phyloP scores from a whole-genome alignment of 2,888 invertebrate species.

The Brachycybe producta region DNA sequence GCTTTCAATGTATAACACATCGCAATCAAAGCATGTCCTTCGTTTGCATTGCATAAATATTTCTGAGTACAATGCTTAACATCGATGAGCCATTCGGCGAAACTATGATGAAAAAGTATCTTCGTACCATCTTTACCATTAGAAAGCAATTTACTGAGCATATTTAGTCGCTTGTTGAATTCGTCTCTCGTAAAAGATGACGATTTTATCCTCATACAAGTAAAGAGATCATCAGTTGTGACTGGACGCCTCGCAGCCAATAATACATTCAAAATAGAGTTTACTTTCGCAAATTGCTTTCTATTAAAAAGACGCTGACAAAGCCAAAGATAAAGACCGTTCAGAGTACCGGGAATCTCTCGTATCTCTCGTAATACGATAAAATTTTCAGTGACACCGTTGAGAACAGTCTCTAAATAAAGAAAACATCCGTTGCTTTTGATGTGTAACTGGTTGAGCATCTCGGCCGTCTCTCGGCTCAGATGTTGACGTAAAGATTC shows the following conservation, averaged over 20 bases:
- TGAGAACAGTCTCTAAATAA: conserved; percentile 73
- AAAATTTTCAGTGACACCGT: conserved; percentile 85
- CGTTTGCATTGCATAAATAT: conserved; percentile 71
- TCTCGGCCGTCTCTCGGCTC: conserved; percentile 82
- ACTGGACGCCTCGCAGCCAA: conserved; percentile 75
- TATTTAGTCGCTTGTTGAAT: conserved; percentile 60
- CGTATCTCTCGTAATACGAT: conserved; percentile 80
- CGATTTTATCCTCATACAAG: conserved; percentile 66
- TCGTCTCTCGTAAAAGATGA: conserved; percentile 63
- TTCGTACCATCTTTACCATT: conserved; percentile 24
- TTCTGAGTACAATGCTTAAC: conserved; percentile 96
- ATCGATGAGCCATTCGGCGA: conserved; percentile 86
- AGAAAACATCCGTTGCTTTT: conserved; percentile 89
- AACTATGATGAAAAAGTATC: conserved; percentile 82
- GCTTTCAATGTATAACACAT: conserved; percentile 53
- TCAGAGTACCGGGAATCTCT: conserved; percentile 87
- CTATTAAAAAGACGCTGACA: conserved; percentile 84
- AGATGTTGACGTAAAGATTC: conserved; percentile 76
- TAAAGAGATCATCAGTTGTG: conserved; percentile 64
- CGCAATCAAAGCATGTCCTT: conserved; percentile 77
- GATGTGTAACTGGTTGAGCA: conserved; percentile 84
- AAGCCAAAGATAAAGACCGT: conserved; percentile 87
- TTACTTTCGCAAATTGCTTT: conserved; percentile 63
- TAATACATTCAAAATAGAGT: conserved; percentile 61
- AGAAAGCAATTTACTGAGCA: conserved; percentile 54